A percentile compares a stretch with the other conserved stretches of the same genome.
phyloP scores from a whole-genome alignment of 2,797 vertebrate genomes.

The Hipposideros larvatus region DNA sequence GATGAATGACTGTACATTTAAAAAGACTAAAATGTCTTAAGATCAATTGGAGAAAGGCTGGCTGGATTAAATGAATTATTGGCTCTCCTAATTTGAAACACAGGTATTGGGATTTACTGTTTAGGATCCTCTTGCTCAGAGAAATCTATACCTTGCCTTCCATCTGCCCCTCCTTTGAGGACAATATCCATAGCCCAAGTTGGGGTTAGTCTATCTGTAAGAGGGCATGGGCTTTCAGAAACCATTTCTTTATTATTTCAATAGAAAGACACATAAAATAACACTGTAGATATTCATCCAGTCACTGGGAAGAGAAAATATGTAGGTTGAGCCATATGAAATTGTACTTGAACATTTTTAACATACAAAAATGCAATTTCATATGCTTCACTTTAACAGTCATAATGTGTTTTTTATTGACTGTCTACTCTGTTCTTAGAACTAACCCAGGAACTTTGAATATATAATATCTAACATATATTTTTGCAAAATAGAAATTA shows the following conservation, averaged over 20 bases:
- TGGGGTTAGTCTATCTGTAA: background rate
- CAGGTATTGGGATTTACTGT: background rate
- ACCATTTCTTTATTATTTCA: background rate
- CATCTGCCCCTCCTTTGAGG: background rate
- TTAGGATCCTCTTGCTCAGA: background rate
- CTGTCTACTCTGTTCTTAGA: background rate
- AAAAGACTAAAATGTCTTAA: slow-evolving; percentile 21
- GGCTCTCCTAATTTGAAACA: background rate
- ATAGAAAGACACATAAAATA: background rate
- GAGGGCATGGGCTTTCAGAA: background rate
- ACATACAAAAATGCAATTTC: background rate
- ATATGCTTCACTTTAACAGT: background rate
- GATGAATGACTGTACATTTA: background rate
- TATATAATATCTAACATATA: background rate
- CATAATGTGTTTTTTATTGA: background rate
- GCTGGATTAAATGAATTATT: background rate
- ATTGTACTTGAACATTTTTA: background rate
- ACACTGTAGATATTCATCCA: background rate
- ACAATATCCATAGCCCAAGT: background rate
- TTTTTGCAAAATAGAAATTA: background rate
- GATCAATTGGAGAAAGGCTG: background rate
- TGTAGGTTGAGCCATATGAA: background rate
- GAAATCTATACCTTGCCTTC: background rate
- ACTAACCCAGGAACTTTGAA: background rate
- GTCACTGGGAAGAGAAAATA: background rate